Base-by-base conservation (phyloP, 2,113 vertebrate species). In the Sinosuthora webbiana region DNA sequence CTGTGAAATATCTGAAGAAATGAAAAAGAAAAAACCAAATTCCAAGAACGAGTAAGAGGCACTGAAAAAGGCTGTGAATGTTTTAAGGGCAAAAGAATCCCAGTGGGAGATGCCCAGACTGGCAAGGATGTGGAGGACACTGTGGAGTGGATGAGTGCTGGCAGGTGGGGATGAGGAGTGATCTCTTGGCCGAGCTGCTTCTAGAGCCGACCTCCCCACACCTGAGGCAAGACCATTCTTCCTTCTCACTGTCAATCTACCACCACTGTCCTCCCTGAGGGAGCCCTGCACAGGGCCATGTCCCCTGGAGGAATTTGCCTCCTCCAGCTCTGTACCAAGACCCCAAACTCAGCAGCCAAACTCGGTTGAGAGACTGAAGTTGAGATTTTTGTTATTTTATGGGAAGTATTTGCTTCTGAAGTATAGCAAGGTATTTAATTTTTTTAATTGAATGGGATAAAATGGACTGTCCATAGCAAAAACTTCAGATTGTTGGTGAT, bases 211-310 rank as follows among this genome's bases (percentile, higher is more conserved):
- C 7, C 9, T 37, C 30, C 25, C 16, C 4, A 4, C 12, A 9
- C 25, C 22, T 42, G 31, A 59, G 37, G 47, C 0, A 0, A 55
- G 14, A 31, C 24, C 3, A 1, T 23, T 60, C 56, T 50, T 2
- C 1, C 25, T 35, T 55, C 78, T 53, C 6, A 8, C 15, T 25
- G 22, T 9, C 47, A 4, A 1, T 52, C 20, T 12, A 2, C 17
- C 3, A 11, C 5, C 27, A 5, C 6, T 73, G 44, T 33, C 35
- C 18, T 41, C 41, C 78, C 23, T 17, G 56, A 14, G 24, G n/a
- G 30, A 25, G 0, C 33, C 60, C n/a, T 37, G 35, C 3, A 0
- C 5, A 14, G 52, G 76, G 7, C 13, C 6, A 24, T 3, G 3
- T 15, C 18, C n/a, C 60, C 37, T 2, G 2, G 45, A 62, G 67